phyloP scores from a whole-genome alignment of 2,797 vertebrate species.

The Chloroceryle amazona region DNA sequence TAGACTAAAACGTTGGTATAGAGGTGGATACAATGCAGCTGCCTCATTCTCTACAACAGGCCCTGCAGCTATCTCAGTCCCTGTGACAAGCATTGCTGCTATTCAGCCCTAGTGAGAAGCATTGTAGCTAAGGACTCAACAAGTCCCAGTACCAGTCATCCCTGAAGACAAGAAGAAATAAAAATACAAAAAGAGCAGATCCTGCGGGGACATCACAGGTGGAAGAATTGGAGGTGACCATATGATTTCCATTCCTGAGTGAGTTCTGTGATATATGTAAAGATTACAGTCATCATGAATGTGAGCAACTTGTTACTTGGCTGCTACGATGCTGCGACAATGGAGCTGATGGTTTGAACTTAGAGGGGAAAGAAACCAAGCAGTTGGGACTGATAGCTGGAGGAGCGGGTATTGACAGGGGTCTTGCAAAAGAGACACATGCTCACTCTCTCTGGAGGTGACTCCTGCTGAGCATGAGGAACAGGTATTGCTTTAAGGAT shows the following conservation, averaged over 20 bases:
- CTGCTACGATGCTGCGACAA: background rate
- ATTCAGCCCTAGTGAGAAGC: background rate
- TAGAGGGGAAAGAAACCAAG: background rate
- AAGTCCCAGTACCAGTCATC: background rate
- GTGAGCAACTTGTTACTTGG: background rate
- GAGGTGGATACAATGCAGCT: background rate
- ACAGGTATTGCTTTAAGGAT: background rate
- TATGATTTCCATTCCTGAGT: background rate
- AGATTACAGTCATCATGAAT: background rate
- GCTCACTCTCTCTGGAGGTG: background rate
- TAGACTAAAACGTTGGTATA: background rate
- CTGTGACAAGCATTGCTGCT: background rate
- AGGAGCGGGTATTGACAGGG: background rate
- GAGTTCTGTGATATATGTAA: background rate
- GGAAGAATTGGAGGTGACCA: background rate
- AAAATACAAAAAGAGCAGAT: background rate
- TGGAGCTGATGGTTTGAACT: background rate
- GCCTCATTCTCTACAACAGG: background rate
- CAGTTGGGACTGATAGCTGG: background rate
- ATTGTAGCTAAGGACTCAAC: background rate
- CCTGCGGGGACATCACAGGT: background rate
- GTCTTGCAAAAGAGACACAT: background rate
- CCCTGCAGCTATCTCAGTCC: too few relatives aligned
- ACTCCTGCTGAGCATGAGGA: background rate
- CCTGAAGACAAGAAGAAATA: background rate